Base-by-base conservation (phyloP, 2,888 invertebrate species). In the Apomyelois bistriatella region DNA sequence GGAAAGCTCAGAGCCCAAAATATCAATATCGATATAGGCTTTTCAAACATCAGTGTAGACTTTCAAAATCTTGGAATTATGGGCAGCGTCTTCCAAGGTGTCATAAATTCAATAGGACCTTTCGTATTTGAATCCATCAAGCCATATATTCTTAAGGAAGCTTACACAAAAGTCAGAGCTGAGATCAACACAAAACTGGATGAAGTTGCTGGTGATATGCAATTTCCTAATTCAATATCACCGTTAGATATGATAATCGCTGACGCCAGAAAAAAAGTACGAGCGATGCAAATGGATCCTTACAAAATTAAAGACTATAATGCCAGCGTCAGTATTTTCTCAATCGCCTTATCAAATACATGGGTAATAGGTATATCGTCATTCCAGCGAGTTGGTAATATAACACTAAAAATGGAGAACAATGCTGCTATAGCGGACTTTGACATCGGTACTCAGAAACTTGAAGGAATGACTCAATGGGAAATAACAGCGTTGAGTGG, bases 121-220 rank as follows among this genome's bases (percentile, higher is more conserved):
- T 93, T 96, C 58, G 92, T 97, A 8, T 97, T 98, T 66, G 96
- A 97, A 74, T 94, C 95, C 8, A 95, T 97, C 67, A 97, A 97
- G 73, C 97, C 97, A 0, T 94, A 94, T 62, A 93, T 97, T 59
- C 83, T 97, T 17, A 93, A 93, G 60, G 94, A 96, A 81, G 95
- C 95, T 0, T 96, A 96, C 69, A 92, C 92, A 0, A 94, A 95
- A 72, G 90, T 95, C 0, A 92, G 95, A 61, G 91, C 87, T 1
- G 94, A 94, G 74, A 93, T 97, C 0, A 95, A 97, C 73, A 91
- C 92, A 10, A 93, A 95, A 73, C 91, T 97, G 22, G 92, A 93
- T 13, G 92, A 94, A 64, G 72, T 95, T 10, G 93, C 95, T 10
- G 92, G 92, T 0, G 92, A 92, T 53, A 93, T 95, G 67, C 93